Evolutionary conservation across 2,113 vertebrate genomes (phyloP), one percentile per base, ranked within the genome.

Genomic region (Neomonachus schauinslandi): DNA sequence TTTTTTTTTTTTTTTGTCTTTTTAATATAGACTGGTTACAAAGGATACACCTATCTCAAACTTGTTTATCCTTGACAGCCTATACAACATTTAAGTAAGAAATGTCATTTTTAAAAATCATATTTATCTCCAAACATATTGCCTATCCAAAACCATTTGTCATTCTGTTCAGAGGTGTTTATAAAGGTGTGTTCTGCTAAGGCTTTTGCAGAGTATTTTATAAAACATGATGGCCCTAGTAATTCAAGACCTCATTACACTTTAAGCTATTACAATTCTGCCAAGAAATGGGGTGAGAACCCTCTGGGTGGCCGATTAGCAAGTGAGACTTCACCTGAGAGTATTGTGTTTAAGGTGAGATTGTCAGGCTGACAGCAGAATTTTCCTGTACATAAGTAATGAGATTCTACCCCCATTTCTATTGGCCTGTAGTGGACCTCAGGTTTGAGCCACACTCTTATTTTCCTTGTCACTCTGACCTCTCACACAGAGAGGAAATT

Each of bases 181-280:
- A n/a, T 51, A n/a, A 61, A 24, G 39, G 16, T 77, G 15, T 59
- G 51, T 84, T 86, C 79, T 83, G 24, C 55, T 82, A 42, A 86
- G n/a, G 65, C 92, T 82, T 90, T 77, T 80, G 14, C 83, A 91
- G 31, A 93, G 26, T 79, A 77, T 95, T 95, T 96, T 91, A 67
- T 91, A 89, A 96, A 82, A 83, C 65, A 49, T 88, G 39, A 76
- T 46, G 74, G 77, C 59, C 76, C 94, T 93, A 14, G 81, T 80
- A 97, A 79, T 92, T 65, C 65, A 92, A 94, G 90, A 93, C 97
- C 95, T 98, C 92, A 95, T 97, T 96, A 96, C 65, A 92, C 87
- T 97, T 94, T 33, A 74, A 93, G 77, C 55, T 55, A 96, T 95
- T 91, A 95, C 65, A 89, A 21, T 93, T 94, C 76, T 95, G 76